Evolutionary conservation across 2,888 invertebrate genomes (phyloP), one percentile per base, ranked within the genome.

Genomic region (Trichopria drosophilae): DNA sequence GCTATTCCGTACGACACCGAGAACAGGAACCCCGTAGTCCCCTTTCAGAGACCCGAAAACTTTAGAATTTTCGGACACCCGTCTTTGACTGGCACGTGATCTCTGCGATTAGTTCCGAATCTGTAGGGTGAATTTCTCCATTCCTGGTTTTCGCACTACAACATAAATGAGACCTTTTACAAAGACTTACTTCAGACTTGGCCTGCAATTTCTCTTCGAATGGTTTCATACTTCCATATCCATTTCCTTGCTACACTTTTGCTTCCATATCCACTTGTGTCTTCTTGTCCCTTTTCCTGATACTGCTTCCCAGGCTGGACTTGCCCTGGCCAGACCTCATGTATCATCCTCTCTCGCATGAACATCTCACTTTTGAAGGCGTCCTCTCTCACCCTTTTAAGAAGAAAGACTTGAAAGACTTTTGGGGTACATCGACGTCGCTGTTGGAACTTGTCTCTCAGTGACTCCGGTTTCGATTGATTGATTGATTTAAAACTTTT

Each of bases 401-500:
- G 26, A 18, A 32, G 18, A 22, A 4, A 22, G 18, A 6, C 5
- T n/a, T 31, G 31, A 35, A 18, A 9, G 19, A 35, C n/a, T n/a
- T 13, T 12, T 12, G 19, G 19, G 19, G 19, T 7, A 19, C 19
- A 36, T 19, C 19, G 23, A 35, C 19, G 19, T 24, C 31, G 32
- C 3, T 26, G 32, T 22, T 15, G 40, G 22, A 44, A 40, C 48
- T 44, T 29, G 43, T 43, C 43, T n/a, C n/a, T 47, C 36, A 44
- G 20, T 28, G n/a, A 12, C 23, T 23, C 12, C 23, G 34, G 41
- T 31, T 10, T 37, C 51, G 29, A 43, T 50, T 54, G 54, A 54
- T 54, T 51, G 54, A 54, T 54, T 51, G 50, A 46, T 47, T 54
- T 51, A 51, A 54, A 54, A 51, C 46, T 54, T 54, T 54, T 18